Evolutionary conservation across 2,113 vertebrate species (phyloP), one percentile per base, ranked within the genome.

Genomic region (Caracal caracal): DNA sequence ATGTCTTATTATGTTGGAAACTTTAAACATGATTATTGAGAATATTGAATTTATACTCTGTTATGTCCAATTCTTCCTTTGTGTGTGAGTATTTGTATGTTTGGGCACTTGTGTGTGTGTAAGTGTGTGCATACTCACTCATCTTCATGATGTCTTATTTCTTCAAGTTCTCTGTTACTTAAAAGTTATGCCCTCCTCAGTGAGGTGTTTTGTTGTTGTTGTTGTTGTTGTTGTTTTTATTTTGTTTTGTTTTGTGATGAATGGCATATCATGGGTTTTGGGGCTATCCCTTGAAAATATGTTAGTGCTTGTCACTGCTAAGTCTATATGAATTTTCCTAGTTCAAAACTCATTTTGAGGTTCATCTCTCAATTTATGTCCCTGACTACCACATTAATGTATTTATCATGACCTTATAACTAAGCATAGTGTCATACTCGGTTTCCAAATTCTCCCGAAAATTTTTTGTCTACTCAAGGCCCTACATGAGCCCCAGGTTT

Each of bases 61-160:
- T 53, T 30, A 9, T 35, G 3, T 47, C 4, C 30, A 66, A 2
- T 65, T 82, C 5, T 78, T 24, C n/a, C 4, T 51, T 43, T 47
- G 1, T 33, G 6, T 63, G 2, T 43, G 53, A 59, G 56, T 59
- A 22, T 20, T 7, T 61, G 10, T 70, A 28, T 47, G 22, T 26
- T 10, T 61, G 3, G 49, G 5, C 9, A 10, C 15, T 1, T 30
- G 20, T 15, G 4, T 78, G 1, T 33, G 3, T 70, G 3, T 63
- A 51, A 63, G 2, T 68, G 30, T 47, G 37, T 63, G 0, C 10
- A 56, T 75, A 28, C 22, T 66, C 10, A 80, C 6, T 66, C 5
- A 9, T 73, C 30, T 68, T 49, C 30, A 17, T n/a, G 11, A 24
- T 61, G 15, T 53, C 7, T 49, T 53, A 1, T 59, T 68, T 33